Evolutionary conservation across 2,797 vertebrate species (phyloP), one percentile per base, ranked within the genome.

Genomic region (Poliocrania exsul): DNA sequence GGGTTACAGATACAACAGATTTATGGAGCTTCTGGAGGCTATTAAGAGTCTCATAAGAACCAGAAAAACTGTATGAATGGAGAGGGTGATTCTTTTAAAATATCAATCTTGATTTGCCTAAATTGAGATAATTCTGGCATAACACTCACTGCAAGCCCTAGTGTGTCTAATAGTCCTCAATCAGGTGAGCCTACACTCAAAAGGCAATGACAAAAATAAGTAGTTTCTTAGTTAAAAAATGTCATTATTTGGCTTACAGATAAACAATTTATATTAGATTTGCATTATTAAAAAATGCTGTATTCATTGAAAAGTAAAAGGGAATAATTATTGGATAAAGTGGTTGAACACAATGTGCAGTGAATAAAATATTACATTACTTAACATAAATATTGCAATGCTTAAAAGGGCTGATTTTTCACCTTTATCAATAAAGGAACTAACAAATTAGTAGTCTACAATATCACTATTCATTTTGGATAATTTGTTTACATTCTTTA

Each of bases 331-430:
- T 24, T 78, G 29, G n/a, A 67, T 70, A 56, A 84, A 91, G 26
- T 50, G 4, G 19, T 81, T 83, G 19, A 54, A 70, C n/a, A 16
- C 37, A 66, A 62, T 70, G 10, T 79, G 28, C 28, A 91, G 67
- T 74, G 38, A 94, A 90, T 64, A 73, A 92, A 88, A 84, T 64
- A 86, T 77, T 86, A 40, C 38, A 46, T 69, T 72, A 10, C 11
- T 81, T 88, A 75, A 25, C 35, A 67, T 71, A 88, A 96, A 73
- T 91, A 74, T 69, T 88, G 14, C 16, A 56, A 14, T 75, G 11
- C 29, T 69, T 88, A 93, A 71, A 78, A 90, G 26, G 37, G 26
- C 21, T 88, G 26, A 74, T 87, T 91, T 94, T 69, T 93, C 54
- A 57, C 7, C 69, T 88, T 70, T 73, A 81, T 66, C 42, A 62